Conservation (phyloP, 1,140 invertebrate species). For the Trachymyrmex cornetzi region DNA sequence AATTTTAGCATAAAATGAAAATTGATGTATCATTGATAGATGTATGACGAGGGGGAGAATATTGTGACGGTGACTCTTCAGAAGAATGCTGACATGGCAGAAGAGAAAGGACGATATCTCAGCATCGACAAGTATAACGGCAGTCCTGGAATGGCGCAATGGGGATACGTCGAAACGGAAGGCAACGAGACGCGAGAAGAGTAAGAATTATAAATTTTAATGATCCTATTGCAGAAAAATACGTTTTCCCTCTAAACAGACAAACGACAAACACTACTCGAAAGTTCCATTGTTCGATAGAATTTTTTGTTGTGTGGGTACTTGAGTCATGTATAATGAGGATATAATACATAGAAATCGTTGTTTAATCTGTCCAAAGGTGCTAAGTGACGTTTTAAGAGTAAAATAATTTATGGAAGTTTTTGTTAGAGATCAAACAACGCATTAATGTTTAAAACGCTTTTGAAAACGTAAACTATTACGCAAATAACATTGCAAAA, state of each 20-base stretch:
- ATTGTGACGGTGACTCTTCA: slow-evolving; percentile 87
- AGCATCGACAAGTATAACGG: slow-evolving; percentile 88
- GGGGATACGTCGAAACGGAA: slow-evolving; percentile 87
- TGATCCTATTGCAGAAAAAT: neutral
- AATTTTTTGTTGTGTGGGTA: neutral
- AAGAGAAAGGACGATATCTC: slow-evolving; percentile 83
- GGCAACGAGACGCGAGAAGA: slow-evolving; percentile 77
- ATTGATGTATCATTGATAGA: slow-evolving; percentile 80
- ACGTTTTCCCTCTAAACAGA: neutral
- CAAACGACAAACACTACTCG: neutral
- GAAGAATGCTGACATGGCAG: slow-evolving; percentile 82
- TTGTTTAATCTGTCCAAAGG: neutral
- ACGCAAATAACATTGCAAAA: neutral
- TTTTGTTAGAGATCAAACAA: slow-evolving; percentile 27
- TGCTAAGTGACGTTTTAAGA: slow-evolving; percentile 23
- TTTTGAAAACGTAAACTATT: neutral
- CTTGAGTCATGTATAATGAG: neutral
- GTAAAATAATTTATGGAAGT: neutral
- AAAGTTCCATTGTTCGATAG: neutral
- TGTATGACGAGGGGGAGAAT: slow-evolving; percentile 88
- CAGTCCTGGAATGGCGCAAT: slow-evolving; percentile 88
- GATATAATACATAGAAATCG: neutral
- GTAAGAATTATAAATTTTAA: slow-evolving; percentile 72
- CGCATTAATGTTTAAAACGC: neutral
- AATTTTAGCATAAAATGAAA: slow-evolving; percentile 4